phyloP scores from a whole-genome alignment of 2,113 vertebrate species.

The Euleptes europaea region DNA sequence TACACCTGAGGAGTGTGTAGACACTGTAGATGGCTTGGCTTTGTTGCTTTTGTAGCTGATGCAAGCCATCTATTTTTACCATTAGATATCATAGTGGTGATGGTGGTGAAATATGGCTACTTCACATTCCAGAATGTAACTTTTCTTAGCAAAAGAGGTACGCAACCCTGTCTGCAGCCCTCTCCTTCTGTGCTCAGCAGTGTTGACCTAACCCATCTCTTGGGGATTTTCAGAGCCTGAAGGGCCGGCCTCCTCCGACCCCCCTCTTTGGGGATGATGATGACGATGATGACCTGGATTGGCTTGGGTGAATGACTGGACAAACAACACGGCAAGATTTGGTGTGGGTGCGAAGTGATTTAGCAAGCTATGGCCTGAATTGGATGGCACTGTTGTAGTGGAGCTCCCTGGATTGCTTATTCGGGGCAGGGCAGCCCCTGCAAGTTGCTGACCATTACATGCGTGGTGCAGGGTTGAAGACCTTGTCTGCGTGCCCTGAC shows the following conservation, averaged over 20 bases:
- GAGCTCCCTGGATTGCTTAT: not conserved
- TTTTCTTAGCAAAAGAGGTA: too few species aligned
- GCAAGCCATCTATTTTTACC: too few species aligned
- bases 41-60: too few species aligned
- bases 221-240: slow-evolving; percentile 84
- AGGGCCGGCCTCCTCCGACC: slow-evolving; percentile 88
- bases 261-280: slow-evolving; percentile 89
- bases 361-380: not conserved
- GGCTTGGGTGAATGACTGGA: slow-evolving; percentile 82
- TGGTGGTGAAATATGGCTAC: not conserved
- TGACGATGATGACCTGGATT: slow-evolving; percentile 87
- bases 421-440: not conserved
- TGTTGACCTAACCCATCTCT: not conserved
- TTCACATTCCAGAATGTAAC: not conserved
- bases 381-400: not conserved
- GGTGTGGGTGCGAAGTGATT: not conserved
- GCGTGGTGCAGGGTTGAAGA: fast-evolving
- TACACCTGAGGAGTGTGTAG: too few species aligned
- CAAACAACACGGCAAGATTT: not conserved
- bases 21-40: too few species aligned
- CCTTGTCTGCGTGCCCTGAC: fast-evolving
- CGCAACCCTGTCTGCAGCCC: not conserved
- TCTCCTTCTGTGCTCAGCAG: not conserved
- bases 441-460: not conserved
- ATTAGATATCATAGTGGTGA: too few species aligned